These are phyloP conservation scores for Sterna hirundo DNA, from an alignment of 2,113 vertebrate species.

Conservation along the genomic window DNA sequence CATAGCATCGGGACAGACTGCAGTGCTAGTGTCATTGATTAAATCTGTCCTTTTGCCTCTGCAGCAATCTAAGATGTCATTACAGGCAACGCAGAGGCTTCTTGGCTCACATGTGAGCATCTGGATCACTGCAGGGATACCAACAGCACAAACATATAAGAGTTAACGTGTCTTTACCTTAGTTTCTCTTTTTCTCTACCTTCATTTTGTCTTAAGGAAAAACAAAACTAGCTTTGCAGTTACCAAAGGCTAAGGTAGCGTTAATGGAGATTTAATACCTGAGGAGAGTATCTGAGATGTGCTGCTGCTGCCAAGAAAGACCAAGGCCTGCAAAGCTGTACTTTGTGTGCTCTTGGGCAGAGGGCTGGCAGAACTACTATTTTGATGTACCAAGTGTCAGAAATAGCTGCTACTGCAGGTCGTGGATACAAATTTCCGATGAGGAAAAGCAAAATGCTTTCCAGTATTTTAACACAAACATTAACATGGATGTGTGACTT, in stretches of 20 bases:
- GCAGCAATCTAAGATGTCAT: conserved; percentile 18
- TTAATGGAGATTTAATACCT: not conserved
- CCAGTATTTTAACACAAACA: not conserved
- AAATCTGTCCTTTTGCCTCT: conserved; percentile 21
- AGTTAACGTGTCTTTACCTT: not conserved
- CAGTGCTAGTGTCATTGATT: conserved; percentile 32
- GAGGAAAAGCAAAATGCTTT: not conserved
- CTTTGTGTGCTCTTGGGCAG: not conserved
- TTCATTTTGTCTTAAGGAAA: not conserved
- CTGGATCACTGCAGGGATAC: not conserved
- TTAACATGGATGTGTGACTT: not conserved
- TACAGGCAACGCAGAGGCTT: not conserved
- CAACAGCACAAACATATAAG: not conserved
- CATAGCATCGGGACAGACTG: not conserved
- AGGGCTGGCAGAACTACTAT: not conserved
- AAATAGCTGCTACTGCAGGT: not conserved
- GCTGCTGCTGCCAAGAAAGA: not conserved
- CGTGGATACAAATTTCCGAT: not conserved
- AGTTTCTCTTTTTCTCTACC: not conserved
- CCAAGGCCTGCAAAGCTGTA: not conserved
- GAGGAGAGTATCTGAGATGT: not conserved
- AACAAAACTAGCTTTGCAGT: not conserved
- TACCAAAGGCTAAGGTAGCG: not conserved
- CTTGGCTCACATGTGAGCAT: not conserved
- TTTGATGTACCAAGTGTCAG: not conserved